Percentiles rank a stretch among this genome's conserved stretches.
Conservation (phyloP, 2,888 invertebrate species). For the Lycia hirtaria region DNA sequence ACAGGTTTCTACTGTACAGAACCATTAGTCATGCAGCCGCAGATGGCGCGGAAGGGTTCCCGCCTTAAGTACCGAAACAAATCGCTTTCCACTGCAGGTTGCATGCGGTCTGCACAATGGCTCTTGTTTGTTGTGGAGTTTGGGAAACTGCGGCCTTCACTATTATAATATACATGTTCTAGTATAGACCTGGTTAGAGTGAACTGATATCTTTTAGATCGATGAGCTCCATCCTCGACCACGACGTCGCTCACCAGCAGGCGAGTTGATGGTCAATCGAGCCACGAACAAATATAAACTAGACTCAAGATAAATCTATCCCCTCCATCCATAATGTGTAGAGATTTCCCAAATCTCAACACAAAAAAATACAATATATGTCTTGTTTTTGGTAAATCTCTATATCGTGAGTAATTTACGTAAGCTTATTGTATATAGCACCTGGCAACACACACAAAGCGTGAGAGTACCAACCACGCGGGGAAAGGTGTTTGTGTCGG, state of each 20-base stretch:
- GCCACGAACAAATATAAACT: too few species aligned
- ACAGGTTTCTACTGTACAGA: constrained; percentile 2
- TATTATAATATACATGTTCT: too few species aligned
- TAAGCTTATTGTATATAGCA: constrained; percentile 1
- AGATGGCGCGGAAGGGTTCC: constrained; percentile 12
- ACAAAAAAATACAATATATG: too few species aligned
- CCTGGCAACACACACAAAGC: constrained; percentile 9
- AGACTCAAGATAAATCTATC: background rate
- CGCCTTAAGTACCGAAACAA: constrained; percentile 2
- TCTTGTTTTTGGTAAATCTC: too few species aligned
- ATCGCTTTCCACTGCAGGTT: background rate
- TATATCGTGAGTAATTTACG: constrained; percentile 16
- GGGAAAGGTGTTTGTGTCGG: constrained; percentile 38
- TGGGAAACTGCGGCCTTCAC: too few species aligned
- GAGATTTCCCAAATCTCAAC: background rate
- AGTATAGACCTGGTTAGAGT: too few species aligned
- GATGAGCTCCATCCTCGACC: too few species aligned
- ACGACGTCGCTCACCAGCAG: too few species aligned
- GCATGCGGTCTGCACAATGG: too few species aligned
- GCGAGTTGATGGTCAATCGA: too few species aligned
- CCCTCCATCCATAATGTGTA: background rate
- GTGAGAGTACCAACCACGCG: constrained; percentile 4
- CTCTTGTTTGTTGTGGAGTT: too few species aligned
- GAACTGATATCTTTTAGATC: too few species aligned
- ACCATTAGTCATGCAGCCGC: constrained; percentile 7